Conservation (phyloP, 2,113 vertebrate species). For the Ceratotherium simum region DNA sequence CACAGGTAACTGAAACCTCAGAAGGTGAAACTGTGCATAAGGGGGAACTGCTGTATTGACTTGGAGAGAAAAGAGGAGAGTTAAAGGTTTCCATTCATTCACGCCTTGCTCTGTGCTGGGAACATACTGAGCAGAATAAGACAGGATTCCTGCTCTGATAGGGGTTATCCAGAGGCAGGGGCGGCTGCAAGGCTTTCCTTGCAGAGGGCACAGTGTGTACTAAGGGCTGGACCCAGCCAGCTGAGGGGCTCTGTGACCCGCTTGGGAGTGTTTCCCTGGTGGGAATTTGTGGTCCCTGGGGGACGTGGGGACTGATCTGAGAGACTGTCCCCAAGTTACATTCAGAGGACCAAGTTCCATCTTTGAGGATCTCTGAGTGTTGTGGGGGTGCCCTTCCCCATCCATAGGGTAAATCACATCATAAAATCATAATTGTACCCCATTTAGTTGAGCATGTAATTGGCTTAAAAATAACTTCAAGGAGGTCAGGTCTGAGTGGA, state of each 20-base stretch:
- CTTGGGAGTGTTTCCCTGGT: not conserved
- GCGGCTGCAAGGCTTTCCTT: not conserved
- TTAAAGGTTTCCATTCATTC: conserved; percentile 30
- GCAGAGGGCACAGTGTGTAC: not conserved
- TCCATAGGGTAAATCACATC: not conserved
- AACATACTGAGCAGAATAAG: not conserved
- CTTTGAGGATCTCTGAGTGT: not conserved
- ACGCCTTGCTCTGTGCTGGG: not conserved
- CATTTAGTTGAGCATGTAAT: conserved; percentile 12
- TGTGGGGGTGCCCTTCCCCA: not conserved
- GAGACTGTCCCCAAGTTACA: not conserved
- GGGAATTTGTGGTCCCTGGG: not conserved
- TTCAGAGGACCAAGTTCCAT: not conserved
- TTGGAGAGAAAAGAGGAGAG: conserved; percentile 35
- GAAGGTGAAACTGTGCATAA: too few species aligned
- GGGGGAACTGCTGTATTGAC: not conserved
- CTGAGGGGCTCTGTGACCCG: not conserved
- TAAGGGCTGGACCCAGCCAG: not conserved
- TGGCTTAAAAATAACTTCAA: conserved; percentile 4
- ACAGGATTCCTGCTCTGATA: not conserved
- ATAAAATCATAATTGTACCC: not conserved
- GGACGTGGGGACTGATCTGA: not conserved
- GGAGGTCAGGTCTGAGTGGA: conserved; percentile 17
- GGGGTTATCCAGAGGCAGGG: not conserved
- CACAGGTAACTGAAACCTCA: too few species aligned